Conservation (phyloP, 1,140 invertebrate species). For the Leptinotarsa lineolata region DNA sequence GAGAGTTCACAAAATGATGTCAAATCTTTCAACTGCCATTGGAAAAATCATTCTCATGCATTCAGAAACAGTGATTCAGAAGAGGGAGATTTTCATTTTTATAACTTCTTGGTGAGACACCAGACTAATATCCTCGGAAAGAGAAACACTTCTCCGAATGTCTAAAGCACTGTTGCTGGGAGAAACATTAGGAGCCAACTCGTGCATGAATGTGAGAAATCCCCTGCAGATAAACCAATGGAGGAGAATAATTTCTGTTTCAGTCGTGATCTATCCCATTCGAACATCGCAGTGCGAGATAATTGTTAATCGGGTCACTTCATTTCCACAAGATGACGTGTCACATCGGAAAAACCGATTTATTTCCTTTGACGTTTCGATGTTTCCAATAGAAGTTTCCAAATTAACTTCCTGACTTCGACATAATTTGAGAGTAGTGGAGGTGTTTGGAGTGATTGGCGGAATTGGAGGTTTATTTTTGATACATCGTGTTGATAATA, state of each 20-base stretch:
- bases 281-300: constrained; percentile 34
- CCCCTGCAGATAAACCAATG: constrained; percentile 39
- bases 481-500: no score
- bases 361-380: not conserved
- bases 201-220: constrained; percentile 42
- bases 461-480: no score
- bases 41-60: no score
- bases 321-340: constrained; percentile 4
- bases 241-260: constrained; percentile 42
- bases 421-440: not conserved
- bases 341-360: not conserved
- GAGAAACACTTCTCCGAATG: no score
- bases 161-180: not conserved
- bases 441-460: not conserved
- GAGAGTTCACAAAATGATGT: no score
- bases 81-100: no score
- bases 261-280: constrained; percentile 33
- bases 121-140: no score
- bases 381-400: not conserved
- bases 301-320: constrained; percentile 40
- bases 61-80: no score
- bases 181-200: constrained; percentile 35
- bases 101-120: no score
- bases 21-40: no score
- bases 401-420: not conserved